phyloP scores from a whole-genome alignment of 2,797 vertebrate species.

The Tapera naevia region DNA sequence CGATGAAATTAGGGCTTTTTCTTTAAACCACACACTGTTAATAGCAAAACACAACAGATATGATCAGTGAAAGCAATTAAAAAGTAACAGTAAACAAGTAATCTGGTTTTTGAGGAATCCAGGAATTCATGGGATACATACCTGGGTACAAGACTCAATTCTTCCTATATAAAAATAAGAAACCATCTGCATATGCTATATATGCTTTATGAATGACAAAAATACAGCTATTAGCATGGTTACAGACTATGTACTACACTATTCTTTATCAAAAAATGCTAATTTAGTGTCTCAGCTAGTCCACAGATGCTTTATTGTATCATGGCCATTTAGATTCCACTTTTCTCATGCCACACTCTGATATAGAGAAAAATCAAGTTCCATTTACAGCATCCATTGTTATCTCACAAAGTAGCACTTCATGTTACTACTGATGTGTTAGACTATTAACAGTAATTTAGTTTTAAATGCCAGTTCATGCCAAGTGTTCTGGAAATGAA shows the following conservation, averaged over 20 bases:
- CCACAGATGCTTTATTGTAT: conserved; percentile 53
- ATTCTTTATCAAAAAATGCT: conserved; percentile 37
- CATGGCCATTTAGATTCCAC: conserved; percentile 55
- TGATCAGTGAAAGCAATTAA: background rate
- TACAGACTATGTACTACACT: conserved; percentile 1
- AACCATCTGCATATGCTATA: background rate
- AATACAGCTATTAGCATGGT: background rate
- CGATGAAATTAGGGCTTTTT: background rate
- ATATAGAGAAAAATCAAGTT: conserved; percentile 70
- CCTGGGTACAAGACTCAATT: background rate
- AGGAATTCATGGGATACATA: background rate
- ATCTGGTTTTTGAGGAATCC: background rate
- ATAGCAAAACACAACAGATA: background rate
- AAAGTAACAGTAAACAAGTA: background rate
- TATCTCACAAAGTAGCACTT: conserved; percentile 64
- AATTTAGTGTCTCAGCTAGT: conserved; percentile 37
- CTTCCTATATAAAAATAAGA: background rate
- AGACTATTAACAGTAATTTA: conserved; percentile 65
- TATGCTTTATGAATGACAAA: background rate
- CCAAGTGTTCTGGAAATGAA: conserved; percentile 58
- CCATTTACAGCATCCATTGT: conserved; percentile 66
- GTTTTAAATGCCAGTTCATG: conserved; percentile 58
- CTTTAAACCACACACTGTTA: background rate
- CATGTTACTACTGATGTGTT: conserved; percentile 61
- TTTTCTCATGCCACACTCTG: conserved; percentile 52